Evolutionary conservation across 1,140 invertebrate species (phyloP).

Genomic region (Drosophila nikananu): DNA sequence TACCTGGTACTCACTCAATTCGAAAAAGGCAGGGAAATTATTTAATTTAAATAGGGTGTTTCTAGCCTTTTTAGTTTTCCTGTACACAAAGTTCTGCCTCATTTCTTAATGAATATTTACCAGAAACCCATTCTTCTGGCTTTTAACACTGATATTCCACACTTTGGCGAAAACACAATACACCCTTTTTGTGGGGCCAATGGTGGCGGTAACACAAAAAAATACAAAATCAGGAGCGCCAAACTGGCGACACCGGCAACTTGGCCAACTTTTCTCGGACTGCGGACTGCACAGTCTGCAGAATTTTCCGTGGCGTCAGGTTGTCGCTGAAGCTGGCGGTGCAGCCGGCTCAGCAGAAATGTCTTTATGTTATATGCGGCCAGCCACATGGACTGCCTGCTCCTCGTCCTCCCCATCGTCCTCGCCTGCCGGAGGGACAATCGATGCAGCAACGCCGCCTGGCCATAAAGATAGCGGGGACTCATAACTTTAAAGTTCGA

Average conservation of each 20-base stretch:
- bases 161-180: neutral
- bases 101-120: neutral
- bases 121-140: neutral
- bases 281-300: conserved; percentile 43
- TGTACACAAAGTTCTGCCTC: neutral
- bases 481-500: conserved; percentile 83
- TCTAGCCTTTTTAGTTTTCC: neutral
- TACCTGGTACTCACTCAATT: neutral
- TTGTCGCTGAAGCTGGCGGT: conserved; percentile 62
- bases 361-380: conserved; percentile 51
- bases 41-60: neutral
- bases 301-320: conserved; percentile 71
- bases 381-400: conserved; percentile 48
- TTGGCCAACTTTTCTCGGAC: conserved; percentile 65
- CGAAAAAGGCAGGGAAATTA: neutral
- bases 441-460: conserved; percentile 38
- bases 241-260: conserved; percentile 62
- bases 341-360: conserved; percentile 64
- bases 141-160: neutral
- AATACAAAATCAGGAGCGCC: conserved; percentile 44
- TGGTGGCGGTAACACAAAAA: conserved; percentile 9
- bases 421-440: conserved; percentile 4
- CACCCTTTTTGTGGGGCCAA: neutral
- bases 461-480: conserved; percentile 78
- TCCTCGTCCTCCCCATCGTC: neutral